Evolutionary conservation across 37 sponge, comb jelly and placozoan genomes (phyloP).

Genomic region (Chondrosia reniformis): DNA sequence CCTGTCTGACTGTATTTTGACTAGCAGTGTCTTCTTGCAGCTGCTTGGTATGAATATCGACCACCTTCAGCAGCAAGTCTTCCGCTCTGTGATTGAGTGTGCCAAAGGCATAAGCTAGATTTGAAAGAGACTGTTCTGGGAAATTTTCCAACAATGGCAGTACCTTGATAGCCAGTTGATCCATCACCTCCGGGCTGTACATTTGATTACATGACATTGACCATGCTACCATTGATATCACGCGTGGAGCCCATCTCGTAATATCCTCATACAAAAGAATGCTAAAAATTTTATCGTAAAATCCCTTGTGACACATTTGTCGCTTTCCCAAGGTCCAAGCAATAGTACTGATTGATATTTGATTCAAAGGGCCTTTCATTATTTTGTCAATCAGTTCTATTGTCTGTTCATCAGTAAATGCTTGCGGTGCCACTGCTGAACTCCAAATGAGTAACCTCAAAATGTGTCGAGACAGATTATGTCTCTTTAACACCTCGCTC

Average conservation of each 20-base stretch:
- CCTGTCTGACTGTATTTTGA: background rate
- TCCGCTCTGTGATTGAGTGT: conserved; percentile 18
- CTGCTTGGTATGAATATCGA: background rate
- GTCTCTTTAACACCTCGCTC: no score
- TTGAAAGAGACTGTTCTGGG: conserved; percentile 31
- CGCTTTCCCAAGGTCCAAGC: conserved; percentile 13
- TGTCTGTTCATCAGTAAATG: background rate
- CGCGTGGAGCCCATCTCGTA: conserved; percentile 9
- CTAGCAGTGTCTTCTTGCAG: background rate
- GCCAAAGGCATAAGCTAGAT: conserved; percentile 32
- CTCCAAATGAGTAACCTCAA: background rate
- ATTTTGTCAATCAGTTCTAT: background rate
- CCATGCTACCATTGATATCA: conserved; percentile 21
- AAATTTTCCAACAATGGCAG: background rate
- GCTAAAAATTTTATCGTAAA: background rate
- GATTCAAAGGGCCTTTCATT: background rate
- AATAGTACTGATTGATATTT: background rate
- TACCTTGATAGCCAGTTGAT: conserved; percentile 3
- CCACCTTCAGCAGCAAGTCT: conserved; percentile 8
- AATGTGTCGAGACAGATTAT: no score
- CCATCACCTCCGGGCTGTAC: conserved; percentile 25
- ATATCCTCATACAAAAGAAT: background rate
- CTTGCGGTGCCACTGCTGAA: background rate
- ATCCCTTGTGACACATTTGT: background rate
- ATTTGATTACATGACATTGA: background rate